Conservation (phyloP, 2,797 vertebrate genomes). For the Pseudomugil tenellus region DNA sequence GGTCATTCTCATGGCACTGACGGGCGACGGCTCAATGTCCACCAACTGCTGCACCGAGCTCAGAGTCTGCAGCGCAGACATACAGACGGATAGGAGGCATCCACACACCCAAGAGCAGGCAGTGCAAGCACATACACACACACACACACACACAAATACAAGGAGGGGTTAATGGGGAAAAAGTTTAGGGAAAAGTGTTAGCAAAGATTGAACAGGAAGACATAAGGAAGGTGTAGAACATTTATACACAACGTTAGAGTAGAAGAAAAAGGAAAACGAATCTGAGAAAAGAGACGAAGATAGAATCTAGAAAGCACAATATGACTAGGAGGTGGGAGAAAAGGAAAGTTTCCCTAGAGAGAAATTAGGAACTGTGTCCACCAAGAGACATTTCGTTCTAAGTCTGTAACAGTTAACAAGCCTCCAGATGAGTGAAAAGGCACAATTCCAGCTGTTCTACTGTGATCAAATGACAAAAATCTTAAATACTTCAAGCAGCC, state of each 20-base stretch:
- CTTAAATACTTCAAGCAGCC: constrained; percentile 25
- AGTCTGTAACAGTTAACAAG: constrained; percentile 44
- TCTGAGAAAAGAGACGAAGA: constrained; percentile 7
- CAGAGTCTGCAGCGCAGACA: constrained; percentile 87
- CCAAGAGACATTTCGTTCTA: constrained; percentile 49
- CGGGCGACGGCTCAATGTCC: constrained; percentile 97
- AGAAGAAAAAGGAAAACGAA: constrained; percentile 31
- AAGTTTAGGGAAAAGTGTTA: constrained; percentile 66
- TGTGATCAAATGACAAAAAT: constrained; percentile 26
- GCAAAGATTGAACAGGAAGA: constrained; percentile 57
- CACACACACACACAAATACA: constrained; percentile 60
- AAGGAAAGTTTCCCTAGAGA: constrained; percentile 30
- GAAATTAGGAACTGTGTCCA: constrained; percentile 40
- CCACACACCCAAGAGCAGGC: constrained; percentile 42
- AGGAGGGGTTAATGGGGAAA: constrained; percentile 66
- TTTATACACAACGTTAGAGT: constrained; percentile 41
- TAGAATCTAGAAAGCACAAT: constrained; percentile 34
- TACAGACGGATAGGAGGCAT: constrained; percentile 21
- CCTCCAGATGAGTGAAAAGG: constrained; percentile 25
- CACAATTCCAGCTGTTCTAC: constrained; percentile 21
- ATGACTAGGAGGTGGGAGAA: constrained; percentile 51
- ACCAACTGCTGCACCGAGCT: constrained; percentile 95
- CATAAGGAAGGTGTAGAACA: constrained; percentile 43
- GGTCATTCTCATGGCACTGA: constrained; percentile 99
- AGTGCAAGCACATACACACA: too few relatives aligned